phyloP scores from a whole-genome alignment of 2,888 invertebrate species.

The Anarsia innoxiella region DNA sequence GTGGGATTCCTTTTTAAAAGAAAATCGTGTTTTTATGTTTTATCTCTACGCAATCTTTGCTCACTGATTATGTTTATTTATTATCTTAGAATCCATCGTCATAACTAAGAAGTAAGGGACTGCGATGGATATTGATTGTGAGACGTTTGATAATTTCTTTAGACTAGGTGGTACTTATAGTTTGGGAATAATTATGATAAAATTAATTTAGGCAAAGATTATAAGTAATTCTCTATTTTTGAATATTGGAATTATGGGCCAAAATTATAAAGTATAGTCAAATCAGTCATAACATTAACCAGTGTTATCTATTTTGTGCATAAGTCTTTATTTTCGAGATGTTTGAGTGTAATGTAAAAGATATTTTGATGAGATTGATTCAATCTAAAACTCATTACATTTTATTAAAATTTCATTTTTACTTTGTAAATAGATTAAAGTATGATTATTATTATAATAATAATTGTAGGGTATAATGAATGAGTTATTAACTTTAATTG shows the following conservation, averaged over 20 bases:
- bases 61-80: slow-evolving; percentile 59
- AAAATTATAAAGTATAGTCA: slow-evolving; percentile 68
- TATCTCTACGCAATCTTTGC: slow-evolving; percentile 41
- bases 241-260: slow-evolving; percentile 63
- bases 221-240: slow-evolving; percentile 34
- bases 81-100: too few species aligned
- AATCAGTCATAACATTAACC: slow-evolving; percentile 45
- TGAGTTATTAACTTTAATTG: slow-evolving; percentile 43
- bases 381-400: slow-evolving; percentile 26
- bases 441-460: slow-evolving; percentile 25
- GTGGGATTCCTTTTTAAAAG: slow-evolving; percentile 27
- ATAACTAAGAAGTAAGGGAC: too few species aligned
- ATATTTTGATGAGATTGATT: slow-evolving; percentile 20
- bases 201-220: slow-evolving; percentile 23
- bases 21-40: slow-evolving; percentile 26
- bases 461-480: slow-evolving; percentile 38
- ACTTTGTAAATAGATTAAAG: slow-evolving; percentile 25
- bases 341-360: slow-evolving; percentile 21
- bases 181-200: slow-evolving; percentile 34
- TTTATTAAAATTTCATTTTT: slow-evolving; percentile 26
- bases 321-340: slow-evolving; percentile 19
- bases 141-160: slow-evolving; percentile 25
- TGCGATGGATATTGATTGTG: slow-evolving; percentile 16
- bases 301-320: slow-evolving; percentile 32
- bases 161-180: slow-evolving; percentile 35